Evolutionary conservation across 2,888 invertebrate genomes (phyloP), one percentile per base, ranked within the genome.

Genomic region (Sarcophaga subvicina): DNA sequence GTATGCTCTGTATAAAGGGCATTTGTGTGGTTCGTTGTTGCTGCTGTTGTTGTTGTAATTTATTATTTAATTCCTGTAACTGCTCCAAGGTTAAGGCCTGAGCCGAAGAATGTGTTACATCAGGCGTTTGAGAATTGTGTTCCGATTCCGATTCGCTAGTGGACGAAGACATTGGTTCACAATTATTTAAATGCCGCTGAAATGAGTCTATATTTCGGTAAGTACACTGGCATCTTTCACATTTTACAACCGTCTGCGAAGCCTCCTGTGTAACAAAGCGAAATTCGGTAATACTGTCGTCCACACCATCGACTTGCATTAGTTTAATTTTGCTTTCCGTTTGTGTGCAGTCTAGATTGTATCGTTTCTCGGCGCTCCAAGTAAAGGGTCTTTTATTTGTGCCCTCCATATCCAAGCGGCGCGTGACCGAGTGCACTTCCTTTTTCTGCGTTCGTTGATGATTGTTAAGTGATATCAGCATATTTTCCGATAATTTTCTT

Each of bases 221-320:
- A 3, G 97, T 97, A 91, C 98, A 96, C 90, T 97, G 97, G 91
- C 98, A 98, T 88, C 97, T 95, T 89, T 96, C 96, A 93, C 98
- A 98, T 90, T 97, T 96, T 1, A 98, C 98, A 10, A 95, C 95
- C 0, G 92, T 90, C 85, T 91, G 90, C 27, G 94, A 94, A 54
- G 95, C 94, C 83, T 93, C 88, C 94, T 93, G 67, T 91, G 91
- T 88, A 49, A 90, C 90, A 37, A 91, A 90, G 1, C 92, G 90
- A 70, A 90, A 91, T 54, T 91, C 95, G 91, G 94, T 95, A 25
- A 96, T 94, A 87, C 95, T 94, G 88, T 96, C 96, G 88, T 96
- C 95, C 3, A 96, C 95, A 17, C 96, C 96, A 91, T 96, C 96
- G 77, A 96, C 93, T 92, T 96, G 96, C 88, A 95, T 95, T 88